Conservation (phyloP, 2,113 vertebrate species). For the Xerus inauris region DNA sequence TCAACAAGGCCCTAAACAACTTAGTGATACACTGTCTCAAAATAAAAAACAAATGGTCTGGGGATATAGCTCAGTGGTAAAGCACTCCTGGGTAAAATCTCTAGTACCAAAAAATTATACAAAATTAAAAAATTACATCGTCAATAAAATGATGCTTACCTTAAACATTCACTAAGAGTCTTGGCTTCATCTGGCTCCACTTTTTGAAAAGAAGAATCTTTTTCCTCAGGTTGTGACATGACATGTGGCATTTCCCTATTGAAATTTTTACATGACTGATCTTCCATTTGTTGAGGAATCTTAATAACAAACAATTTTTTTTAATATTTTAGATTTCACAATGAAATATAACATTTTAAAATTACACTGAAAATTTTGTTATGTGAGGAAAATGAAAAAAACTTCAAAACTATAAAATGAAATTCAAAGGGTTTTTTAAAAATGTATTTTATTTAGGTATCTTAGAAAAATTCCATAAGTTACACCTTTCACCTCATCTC, state of each 20-base stretch:
- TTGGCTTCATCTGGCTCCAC: background rate
- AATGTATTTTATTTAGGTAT: background rate
- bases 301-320: constrained; percentile 72
- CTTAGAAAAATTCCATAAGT: constrained; percentile 14
- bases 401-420: constrained; percentile 53
- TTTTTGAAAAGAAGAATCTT: constrained; percentile 25
- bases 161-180: constrained; percentile 34
- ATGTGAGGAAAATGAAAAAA: background rate
- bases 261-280: constrained; percentile 43
- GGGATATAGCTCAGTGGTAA: too few relatives aligned
- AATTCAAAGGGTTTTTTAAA: background rate
- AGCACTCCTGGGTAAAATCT: too few relatives aligned
- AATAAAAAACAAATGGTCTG: too few relatives aligned
- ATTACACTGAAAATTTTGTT: background rate
- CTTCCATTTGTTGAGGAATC: constrained; percentile 50
- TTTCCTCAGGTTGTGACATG: constrained; percentile 38
- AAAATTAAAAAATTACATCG: background rate
- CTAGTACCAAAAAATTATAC: background rate
- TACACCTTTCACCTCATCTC: background rate
- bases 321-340: constrained; percentile 10
- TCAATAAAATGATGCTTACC: constrained; percentile 52
- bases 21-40: too few relatives aligned
- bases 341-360: constrained; percentile 21
- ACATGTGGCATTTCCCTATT: background rate
- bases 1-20: too few relatives aligned